Percentiles rank a stretch among this genome's conserved stretches.
phyloP scores from a whole-genome alignment of 2,888 invertebrate genomes.

The Hydraecia micacea region DNA sequence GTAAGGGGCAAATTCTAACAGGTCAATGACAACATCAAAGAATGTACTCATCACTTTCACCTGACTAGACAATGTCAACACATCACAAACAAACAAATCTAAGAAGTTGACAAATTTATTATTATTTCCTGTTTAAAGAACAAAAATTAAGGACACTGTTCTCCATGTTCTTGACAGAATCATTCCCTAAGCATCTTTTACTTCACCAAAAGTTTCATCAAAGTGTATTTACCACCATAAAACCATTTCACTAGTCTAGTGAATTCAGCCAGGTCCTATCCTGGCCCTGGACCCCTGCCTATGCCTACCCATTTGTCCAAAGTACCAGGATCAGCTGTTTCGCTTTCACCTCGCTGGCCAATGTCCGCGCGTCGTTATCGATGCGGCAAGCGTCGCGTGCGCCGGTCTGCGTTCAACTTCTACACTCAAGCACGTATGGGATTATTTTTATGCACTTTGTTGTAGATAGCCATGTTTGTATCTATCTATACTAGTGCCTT shows the following conservation, averaged over 20 bases:
- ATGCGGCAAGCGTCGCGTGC: constrained; percentile 66
- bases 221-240: background rate
- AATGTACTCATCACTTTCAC: constrained; percentile 47
- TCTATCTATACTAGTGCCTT: background rate
- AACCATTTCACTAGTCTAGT: background rate
- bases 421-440: constrained; percentile 24
- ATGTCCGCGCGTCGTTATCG: constrained; percentile 71
- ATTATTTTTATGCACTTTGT: constrained; percentile 51
- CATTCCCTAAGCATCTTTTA: background rate
- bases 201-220: background rate
- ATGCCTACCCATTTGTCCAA: constrained; percentile 29
- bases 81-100: constrained; percentile 21
- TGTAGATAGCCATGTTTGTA: background rate
- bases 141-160: too few species aligned
- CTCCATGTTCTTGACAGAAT: background rate
- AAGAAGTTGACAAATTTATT: background rate
- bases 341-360: constrained; percentile 74
- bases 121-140: background rate
- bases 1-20: constrained; percentile 32
- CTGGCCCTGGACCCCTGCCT: constrained; percentile 2
- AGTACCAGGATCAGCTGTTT: constrained; percentile 67
- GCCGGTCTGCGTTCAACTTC: constrained; percentile 37
- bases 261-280: background rate
- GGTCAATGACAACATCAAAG: constrained; percentile 41
- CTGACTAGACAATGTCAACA: constrained; percentile 23